A percentile compares a stretch with the other conserved stretches of the same genome.
Conservation (phyloP, 2,797 vertebrate species). For the Pantherophis alleghaniensis region DNA sequence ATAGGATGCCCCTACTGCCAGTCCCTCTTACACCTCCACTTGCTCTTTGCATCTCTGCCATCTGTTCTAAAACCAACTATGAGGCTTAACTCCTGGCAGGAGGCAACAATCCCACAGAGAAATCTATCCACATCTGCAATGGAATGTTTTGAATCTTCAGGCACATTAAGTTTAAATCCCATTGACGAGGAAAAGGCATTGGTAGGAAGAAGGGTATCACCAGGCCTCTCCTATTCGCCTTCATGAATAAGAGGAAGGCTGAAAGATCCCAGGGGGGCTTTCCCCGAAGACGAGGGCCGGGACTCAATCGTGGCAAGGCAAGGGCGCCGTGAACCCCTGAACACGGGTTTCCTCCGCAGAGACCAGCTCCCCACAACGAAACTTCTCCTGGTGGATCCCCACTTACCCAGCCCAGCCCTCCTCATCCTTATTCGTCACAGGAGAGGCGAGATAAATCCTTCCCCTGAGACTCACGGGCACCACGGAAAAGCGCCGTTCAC, state of each 20-base stretch:
- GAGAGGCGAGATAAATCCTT: not conserved
- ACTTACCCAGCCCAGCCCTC: slow-evolving; percentile 62
- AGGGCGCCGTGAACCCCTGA: not conserved
- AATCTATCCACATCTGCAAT: not conserved
- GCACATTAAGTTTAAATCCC: not conserved
- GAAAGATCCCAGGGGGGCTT: not conserved
- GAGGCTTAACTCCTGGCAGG: not conserved
- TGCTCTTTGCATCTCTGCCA: not conserved
- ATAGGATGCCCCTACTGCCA: not conserved
- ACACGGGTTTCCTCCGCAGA: not conserved
- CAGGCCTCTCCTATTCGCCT: not conserved
- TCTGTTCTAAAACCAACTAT: not conserved
- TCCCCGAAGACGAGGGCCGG: not conserved
- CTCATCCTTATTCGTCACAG: slow-evolving; percentile 38
- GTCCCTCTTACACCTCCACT: not conserved
- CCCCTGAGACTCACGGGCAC: too few relatives aligned
- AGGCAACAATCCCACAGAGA: not conserved
- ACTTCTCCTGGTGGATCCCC: not conserved
- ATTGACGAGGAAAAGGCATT: not conserved
- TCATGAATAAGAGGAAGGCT: not conserved
- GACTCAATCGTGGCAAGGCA: not conserved
- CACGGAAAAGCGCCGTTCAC: not conserved
- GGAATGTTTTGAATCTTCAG: not conserved
- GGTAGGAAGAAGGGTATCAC: not conserved
- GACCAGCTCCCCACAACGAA: not conserved